Evolutionary conservation across 2,113 vertebrate species (phyloP).

Genomic region (Rhagologus leucostigma): DNA sequence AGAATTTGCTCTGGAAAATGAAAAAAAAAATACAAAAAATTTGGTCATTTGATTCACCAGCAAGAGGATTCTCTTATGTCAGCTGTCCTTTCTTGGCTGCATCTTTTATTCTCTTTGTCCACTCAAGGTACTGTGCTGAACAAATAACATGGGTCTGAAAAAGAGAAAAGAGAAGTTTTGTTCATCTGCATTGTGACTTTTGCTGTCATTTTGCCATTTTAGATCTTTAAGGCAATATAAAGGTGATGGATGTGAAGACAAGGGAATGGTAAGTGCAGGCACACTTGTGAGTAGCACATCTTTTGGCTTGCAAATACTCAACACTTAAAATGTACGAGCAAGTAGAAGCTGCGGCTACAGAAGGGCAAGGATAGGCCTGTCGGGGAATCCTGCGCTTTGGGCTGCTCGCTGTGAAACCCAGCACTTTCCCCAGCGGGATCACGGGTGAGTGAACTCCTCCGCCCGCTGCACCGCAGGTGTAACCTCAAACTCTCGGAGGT

Average conservation of each 20-base stretch:
- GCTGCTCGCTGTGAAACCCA: background rate
- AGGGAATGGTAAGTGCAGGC: background rate
- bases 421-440: background rate
- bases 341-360: background rate
- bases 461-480: background rate
- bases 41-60: background rate
- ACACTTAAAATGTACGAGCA: background rate
- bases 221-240: background rate
- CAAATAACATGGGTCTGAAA: background rate
- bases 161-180: background rate
- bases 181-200: background rate
- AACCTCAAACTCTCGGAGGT: background rate
- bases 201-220: background rate
- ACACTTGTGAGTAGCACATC: background rate
- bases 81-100: background rate
- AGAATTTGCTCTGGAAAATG: background rate
- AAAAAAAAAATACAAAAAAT: background rate
- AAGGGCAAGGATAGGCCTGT: fast-evolving
- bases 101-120: background rate
- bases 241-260: background rate
- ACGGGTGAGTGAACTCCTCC: fast-evolving
- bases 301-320: background rate
- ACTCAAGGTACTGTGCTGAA: background rate
- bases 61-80: background rate
- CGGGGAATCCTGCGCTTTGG: fast-evolving